Conservation (phyloP, 2,797 vertebrate species). For the Tauraco hartlaubi region DNA sequence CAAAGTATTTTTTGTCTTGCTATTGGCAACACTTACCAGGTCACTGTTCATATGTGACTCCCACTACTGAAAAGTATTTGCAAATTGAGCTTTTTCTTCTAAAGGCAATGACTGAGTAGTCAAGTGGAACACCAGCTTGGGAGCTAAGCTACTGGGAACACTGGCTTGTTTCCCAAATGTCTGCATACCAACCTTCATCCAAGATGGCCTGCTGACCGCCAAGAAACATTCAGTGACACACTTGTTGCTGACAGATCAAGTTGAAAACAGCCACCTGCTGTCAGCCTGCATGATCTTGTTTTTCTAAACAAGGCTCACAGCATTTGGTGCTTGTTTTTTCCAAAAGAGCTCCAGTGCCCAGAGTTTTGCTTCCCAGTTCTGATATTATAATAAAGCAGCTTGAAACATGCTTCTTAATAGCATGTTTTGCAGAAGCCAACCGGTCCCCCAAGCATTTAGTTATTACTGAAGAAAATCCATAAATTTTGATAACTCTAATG, state of each 20-base stretch:
- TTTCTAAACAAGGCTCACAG: neutral
- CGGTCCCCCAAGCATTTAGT: neutral
- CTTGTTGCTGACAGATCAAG: neutral
- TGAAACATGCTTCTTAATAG: neutral
- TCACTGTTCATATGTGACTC: neutral
- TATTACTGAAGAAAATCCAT: neutral
- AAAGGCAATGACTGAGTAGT: neutral
- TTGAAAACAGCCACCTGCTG: conserved; percentile 10
- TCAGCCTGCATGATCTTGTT: neutral
- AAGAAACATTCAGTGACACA: neutral
- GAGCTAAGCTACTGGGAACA: neutral
- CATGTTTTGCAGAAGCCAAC: neutral
- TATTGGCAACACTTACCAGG: neutral
- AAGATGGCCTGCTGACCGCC: neutral
- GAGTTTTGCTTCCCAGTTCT: neutral
- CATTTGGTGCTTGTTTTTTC: conserved; percentile 31
- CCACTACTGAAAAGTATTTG: neutral
- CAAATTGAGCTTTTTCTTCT: neutral
- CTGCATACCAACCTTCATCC: neutral
- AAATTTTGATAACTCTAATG: neutral
- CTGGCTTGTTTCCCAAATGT: neutral
- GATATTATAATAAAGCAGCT: neutral
- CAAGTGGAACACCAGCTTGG: neutral
- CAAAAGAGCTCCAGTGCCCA: neutral
- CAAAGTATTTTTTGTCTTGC: neutral